Base-by-base conservation (phyloP, 2,888 invertebrate genomes). In the Ligdia adustata region DNA sequence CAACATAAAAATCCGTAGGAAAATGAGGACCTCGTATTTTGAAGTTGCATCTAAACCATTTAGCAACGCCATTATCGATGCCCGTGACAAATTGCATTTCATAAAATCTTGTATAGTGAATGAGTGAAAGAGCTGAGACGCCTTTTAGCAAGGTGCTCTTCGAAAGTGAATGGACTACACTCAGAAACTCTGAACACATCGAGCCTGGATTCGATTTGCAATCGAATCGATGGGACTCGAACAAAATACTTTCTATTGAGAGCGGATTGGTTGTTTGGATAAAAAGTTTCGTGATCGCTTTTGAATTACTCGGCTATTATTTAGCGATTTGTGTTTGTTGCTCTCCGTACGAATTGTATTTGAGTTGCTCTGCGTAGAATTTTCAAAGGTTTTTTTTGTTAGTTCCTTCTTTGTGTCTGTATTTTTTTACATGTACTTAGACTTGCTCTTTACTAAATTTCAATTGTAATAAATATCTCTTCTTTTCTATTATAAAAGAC, bases 131-230 rank as follows among this genome's bases (percentile, higher is more conserved):
- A n/a, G 15, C 39, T 52, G 1, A 37, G 27, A 37, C 7, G 35
- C 20, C 41, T 42, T 37, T 37, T 40, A 29, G 39, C 16, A 16
- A 15, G 9, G 42, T 37, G 31, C 34, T 45, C 57, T 73, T 69
- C 56, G 70, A 75, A 80, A 81, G 77, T 79, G 79, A 82, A 78
- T 76, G 76, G 75, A 76, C 68, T 63, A 53, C 35, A 47, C 38
- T 62, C 31, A 40, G 44, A 55, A 49, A 45, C 42, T 62, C 34
- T 31, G 46, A 55, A 50, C 51, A 51, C 45, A 60, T 51, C 48
- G 50, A 52, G 71, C 65, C 72, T 66, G 56, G 68, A 70, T 73
- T 65, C 57, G 54, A 61, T 64, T 68, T 62, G 51, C 60, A 61
- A 62, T 57, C 37, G 40, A 49, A 44, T 39, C 52, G 52, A 56